phyloP scores from a whole-genome alignment of 2,797 vertebrate species.

The Decapterus maruadsi region DNA sequence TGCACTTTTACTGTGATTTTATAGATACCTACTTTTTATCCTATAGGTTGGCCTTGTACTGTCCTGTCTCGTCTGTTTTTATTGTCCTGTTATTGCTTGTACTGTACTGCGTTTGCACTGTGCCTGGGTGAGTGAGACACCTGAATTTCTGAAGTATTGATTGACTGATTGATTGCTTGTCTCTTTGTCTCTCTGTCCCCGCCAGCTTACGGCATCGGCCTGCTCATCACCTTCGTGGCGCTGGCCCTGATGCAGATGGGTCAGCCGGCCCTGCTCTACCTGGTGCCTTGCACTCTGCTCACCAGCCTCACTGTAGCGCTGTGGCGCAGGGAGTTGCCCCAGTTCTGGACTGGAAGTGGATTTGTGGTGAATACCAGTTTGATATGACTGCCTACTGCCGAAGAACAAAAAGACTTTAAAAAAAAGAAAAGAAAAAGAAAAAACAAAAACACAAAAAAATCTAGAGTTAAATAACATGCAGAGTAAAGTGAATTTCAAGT shows the following conservation, averaged over 20 bases:
- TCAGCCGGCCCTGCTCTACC: conserved; percentile 95
- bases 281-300: conserved; percentile 96
- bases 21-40: too few relatives aligned
- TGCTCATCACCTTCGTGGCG: conserved; percentile 96
- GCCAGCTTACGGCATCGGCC: conserved; percentile 94
- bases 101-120: too few relatives aligned
- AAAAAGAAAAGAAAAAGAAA: conserved; percentile 30
- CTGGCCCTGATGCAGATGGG: conserved; percentile 96
- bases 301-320: conserved; percentile 92
- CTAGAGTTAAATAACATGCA: conserved; percentile 82
- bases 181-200: conserved; percentile 7
- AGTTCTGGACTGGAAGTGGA: conserved; percentile 99
- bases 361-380: conserved; percentile 99
- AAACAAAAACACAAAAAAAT: conserved; percentile 22
- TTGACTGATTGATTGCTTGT: too few relatives aligned
- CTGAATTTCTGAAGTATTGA: too few relatives aligned
- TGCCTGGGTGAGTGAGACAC: too few relatives aligned
- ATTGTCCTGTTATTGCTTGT: too few relatives aligned
- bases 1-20: too few relatives aligned
- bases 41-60: too few relatives aligned
- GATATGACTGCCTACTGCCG: conserved; percentile 90
- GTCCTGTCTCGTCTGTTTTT: too few relatives aligned
- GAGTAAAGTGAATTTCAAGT: conserved; percentile 91
- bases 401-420: conserved; percentile 67
- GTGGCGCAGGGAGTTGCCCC: conserved; percentile 92